Base-by-base conservation (phyloP, 2,113 vertebrate genomes). In the Tragelaphus scriptus region DNA sequence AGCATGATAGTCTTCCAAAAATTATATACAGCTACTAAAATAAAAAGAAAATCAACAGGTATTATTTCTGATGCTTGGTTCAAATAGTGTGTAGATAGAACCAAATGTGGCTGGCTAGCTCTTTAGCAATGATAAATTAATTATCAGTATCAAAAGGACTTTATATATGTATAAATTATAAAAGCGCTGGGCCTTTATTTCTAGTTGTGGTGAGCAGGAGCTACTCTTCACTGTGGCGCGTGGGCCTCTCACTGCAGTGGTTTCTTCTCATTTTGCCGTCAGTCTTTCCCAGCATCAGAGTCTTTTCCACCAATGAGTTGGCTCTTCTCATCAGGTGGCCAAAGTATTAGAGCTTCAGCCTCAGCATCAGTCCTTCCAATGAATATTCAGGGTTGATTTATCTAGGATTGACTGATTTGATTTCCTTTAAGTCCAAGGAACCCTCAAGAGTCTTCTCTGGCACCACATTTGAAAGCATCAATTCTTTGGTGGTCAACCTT, bases 31-130 rank as follows among this genome's bases (percentile, higher is more conserved):
- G 13, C 32, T 30, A 93, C 47, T 91, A 91, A 98, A 95, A 61
- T 16, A 49, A 87, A 96, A 93, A 63, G 63, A 97, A 97, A 97
- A 94, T 95, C 7, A 93, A 97, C 93, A 90, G 56, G 12, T 95
- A 47, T 97, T 71, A 79, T 95, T 89, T 97, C n/a, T 79, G 81
- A 91, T 53, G 80, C 30, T 84, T 65, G 87, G 25, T 85, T 88
- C 85, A 61, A 97, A 92, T 17, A 97, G 3, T 53, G 5, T 82
- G 5, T 32, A 71, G 16, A 32, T 28, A 26, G 44, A 85, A 56
- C 14, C 40, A 88, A 88, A 16, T 75, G 51, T 15, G 1, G 17
- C 17, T 58, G 9, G 9, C 15, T 88, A 30, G 25, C 32, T 95
- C 36, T 95, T 55, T 21, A 49, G 61, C 8, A 87, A 36, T 63